Conservation (phyloP, 2,113 vertebrate genomes). For the Apodemus speciosus region DNA sequence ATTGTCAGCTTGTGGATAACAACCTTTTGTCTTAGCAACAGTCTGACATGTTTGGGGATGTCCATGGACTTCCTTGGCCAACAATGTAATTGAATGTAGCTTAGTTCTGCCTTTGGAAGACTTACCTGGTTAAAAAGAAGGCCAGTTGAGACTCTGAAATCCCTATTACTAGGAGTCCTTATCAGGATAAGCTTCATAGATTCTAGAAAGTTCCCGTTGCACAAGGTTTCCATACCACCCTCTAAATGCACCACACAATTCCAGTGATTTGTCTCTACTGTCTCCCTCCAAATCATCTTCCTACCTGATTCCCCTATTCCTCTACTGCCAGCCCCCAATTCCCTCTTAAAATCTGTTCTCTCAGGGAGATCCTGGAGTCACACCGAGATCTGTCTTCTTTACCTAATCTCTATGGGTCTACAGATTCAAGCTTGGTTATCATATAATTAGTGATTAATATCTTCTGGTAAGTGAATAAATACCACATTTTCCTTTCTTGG, state of each 20-base stretch:
- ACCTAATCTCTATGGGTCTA: neutral
- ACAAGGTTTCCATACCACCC: neutral
- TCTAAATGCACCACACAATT: neutral
- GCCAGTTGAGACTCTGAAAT: no score
- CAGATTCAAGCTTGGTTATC: neutral
- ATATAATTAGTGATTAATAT: neutral
- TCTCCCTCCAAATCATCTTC: neutral
- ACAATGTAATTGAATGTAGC: no score
- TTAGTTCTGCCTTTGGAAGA: no score
- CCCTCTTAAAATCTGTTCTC: neutral
- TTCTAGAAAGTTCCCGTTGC: neutral
- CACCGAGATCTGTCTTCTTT: neutral
- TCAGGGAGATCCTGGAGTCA: neutral
- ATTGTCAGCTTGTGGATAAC: no score
- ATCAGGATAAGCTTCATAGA: neutral
- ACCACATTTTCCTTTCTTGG: neutral
- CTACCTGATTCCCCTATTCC: neutral
- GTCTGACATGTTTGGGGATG: no score
- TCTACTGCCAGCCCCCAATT: neutral
- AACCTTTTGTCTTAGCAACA: no score
- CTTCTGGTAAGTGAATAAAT: neutral
- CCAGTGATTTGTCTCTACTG: neutral
- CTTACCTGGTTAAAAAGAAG: no score
- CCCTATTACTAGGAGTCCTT: no score
- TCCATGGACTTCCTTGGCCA: no score